phyloP scores from a whole-genome alignment of 1,140 invertebrate species.

The Neodiprion pinetum region DNA sequence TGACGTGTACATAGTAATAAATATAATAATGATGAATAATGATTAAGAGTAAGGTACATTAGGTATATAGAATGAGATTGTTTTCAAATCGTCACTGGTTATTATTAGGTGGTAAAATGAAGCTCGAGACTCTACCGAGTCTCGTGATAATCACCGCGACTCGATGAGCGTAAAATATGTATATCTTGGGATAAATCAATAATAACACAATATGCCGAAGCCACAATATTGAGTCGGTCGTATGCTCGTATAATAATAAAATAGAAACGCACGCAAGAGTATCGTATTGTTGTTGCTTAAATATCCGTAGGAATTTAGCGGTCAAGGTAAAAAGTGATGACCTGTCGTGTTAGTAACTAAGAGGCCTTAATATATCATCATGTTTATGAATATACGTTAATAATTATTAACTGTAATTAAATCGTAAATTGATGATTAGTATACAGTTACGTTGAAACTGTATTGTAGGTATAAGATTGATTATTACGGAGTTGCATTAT shows the following conservation, averaged over 20 bases:
- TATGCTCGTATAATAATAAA: not conserved
- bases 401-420: slow-evolving; percentile 26
- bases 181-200: too few species aligned
- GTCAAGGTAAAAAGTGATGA: slow-evolving; percentile 39
- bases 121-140: too few species aligned
- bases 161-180: too few species aligned
- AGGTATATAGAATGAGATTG: too few species aligned
- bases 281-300: slow-evolving; percentile 27
- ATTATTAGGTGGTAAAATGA: too few species aligned
- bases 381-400: slow-evolving; percentile 43
- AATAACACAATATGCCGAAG: not conserved
- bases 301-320: slow-evolving; percentile 25
- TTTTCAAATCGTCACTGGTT: too few species aligned
- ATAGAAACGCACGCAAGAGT: not conserved
- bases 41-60: too few species aligned
- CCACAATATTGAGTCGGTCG: not conserved
- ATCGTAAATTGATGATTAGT: slow-evolving; percentile 8
- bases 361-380: slow-evolving; percentile 60
- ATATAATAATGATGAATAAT: not conserved
- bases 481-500: too few species aligned
- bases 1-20: not conserved
- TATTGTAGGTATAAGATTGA: too few species aligned
- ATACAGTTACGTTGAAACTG: not conserved
- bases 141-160: too few species aligned
- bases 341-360: slow-evolving; percentile 57